Evolutionary conservation across 2,888 invertebrate species (phyloP).

Genomic region (Siphlonurus alternatus): DNA sequence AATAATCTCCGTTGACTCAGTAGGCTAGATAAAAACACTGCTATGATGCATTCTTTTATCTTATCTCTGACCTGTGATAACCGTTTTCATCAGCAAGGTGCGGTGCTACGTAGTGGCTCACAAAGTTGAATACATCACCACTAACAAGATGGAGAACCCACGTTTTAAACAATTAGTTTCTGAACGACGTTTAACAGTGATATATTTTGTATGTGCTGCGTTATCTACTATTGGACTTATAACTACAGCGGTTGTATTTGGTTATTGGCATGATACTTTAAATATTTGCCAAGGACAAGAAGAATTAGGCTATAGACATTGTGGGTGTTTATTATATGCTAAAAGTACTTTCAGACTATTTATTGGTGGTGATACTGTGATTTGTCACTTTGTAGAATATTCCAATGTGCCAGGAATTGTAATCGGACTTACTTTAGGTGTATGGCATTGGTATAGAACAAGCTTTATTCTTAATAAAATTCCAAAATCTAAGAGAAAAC

Average conservation of each 20-base stretch:
- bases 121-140: too few relatives aligned
- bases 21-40: too few relatives aligned
- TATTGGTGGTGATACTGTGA: neutral
- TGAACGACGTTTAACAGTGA: neutral
- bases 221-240: neutral
- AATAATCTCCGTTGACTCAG: too few relatives aligned
- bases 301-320: neutral
- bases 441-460: neutral
- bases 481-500: neutral
- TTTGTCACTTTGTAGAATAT: conserved; percentile 1
- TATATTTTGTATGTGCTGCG: neutral
- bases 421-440: neutral
- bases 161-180: neutral
- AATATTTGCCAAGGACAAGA: neutral
- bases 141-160: conserved; percentile 1
- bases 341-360: neutral
- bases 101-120: too few relatives aligned
- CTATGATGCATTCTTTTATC: too few relatives aligned
- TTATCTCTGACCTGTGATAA: too few relatives aligned
- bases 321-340: neutral
- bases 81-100: too few relatives aligned
- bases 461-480: neutral
- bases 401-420: neutral
- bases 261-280: neutral
- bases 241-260: neutral